Evolutionary conservation across 2,797 vertebrate species (phyloP).

Genomic region (Intellagama lesueurii): DNA sequence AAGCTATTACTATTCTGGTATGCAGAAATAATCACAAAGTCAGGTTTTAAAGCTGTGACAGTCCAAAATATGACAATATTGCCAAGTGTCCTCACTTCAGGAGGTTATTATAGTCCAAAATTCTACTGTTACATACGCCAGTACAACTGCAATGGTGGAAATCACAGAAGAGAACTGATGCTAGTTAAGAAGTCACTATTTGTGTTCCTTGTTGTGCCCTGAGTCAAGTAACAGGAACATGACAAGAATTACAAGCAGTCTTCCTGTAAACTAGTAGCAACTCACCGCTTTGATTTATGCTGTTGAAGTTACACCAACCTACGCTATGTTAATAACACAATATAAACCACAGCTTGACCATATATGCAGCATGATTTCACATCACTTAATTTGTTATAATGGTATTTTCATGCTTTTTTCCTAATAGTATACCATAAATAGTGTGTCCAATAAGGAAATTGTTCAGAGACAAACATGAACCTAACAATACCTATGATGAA

Average conservation of each 20-base stretch:
- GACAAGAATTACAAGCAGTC: too few species aligned
- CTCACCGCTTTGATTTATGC: too few species aligned
- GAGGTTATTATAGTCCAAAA: background rate
- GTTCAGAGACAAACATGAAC: conserved; percentile 38
- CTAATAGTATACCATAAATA: background rate
- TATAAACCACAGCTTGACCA: background rate
- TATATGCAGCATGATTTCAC: background rate
- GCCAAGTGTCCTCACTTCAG: conserved; percentile 18
- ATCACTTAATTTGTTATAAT: background rate
- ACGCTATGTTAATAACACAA: too few species aligned
- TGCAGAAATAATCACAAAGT: background rate
- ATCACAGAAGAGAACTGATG: too few species aligned
- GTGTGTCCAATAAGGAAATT: background rate
- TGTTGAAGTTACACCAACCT: too few species aligned
- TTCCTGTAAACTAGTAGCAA: too few species aligned
- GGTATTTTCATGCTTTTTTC: background rate
- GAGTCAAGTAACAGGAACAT: too few species aligned
- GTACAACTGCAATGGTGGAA: too few species aligned
- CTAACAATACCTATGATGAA: background rate
- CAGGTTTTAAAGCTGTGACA: background rate
- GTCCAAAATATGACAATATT: background rate
- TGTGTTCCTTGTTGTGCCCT: too few species aligned
- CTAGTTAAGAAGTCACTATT: too few species aligned
- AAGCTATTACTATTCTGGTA: background rate
- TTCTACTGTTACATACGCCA: too few species aligned